Percentiles rank a stretch among this genome's conserved stretches.
Evolutionary conservation across 2,888 invertebrate species (phyloP).

Genomic region (Drosophila robusta): DNA sequence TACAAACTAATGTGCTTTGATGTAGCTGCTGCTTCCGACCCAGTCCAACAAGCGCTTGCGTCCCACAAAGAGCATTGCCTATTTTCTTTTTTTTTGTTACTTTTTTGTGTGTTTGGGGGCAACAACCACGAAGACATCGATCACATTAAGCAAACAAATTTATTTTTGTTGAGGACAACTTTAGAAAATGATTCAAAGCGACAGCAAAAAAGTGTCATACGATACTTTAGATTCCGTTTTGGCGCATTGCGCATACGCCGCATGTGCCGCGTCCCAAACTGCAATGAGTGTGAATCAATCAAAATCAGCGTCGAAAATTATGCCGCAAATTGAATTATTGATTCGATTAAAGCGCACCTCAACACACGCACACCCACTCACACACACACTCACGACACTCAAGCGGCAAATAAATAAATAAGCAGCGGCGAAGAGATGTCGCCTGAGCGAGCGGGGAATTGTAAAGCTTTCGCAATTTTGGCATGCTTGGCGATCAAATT

Average conservation of each 20-base stretch:
- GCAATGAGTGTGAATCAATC: slow-evolving; percentile 65
- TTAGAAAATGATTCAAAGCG: slow-evolving; percentile 66
- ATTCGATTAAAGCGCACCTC: slow-evolving; percentile 67
- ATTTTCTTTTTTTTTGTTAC: slow-evolving; percentile 14
- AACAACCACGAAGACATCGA: slow-evolving; percentile 54
- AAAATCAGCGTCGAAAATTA: slow-evolving; percentile 66
- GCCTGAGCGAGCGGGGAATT: slow-evolving; percentile 18
- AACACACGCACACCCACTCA: slow-evolving; percentile 26
- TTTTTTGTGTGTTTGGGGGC: slow-evolving; percentile 1
- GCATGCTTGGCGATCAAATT: slow-evolving; percentile 67
- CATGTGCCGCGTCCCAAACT: slow-evolving; percentile 34
- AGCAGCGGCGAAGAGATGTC: slow-evolving; percentile 31
- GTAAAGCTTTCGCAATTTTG: slow-evolving; percentile 37
- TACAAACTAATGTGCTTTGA: slow-evolving; percentile 78
- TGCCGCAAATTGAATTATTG: slow-evolving; percentile 77
- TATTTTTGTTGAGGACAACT: slow-evolving; percentile 18
- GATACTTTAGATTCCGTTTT: slow-evolving; percentile 36
- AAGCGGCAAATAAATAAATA: slow-evolving; percentile 48
- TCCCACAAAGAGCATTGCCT: slow-evolving; percentile 44
- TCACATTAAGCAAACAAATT: slow-evolving; percentile 73
- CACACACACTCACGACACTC: slow-evolving; percentile 24
- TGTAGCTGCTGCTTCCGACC: slow-evolving; percentile 48
- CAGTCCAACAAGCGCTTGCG: slow-evolving; percentile 37
- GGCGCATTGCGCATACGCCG: slow-evolving; percentile 55
- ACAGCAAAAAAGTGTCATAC: slow-evolving; percentile 59